Conservation (phyloP, 1,140 invertebrate species). For the Coelopa frigida region DNA sequence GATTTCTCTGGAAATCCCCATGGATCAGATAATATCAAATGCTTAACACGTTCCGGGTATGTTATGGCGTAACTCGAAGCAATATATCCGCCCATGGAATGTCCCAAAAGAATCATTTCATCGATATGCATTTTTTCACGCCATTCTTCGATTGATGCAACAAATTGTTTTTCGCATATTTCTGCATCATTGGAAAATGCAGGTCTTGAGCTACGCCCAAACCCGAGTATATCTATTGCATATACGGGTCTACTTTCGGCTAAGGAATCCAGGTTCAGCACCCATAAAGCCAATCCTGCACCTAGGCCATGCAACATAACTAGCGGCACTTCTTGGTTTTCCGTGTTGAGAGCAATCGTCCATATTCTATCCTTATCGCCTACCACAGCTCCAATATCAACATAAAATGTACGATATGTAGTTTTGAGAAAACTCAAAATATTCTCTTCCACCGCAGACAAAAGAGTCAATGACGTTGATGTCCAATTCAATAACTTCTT, state of each 20-base stretch:
- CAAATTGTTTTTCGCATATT: constrained; percentile 81
- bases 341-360: constrained; percentile 77
- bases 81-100: constrained; percentile 92
- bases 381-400: constrained; percentile 75
- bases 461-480: constrained; percentile 68
- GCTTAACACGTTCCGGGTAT: constrained; percentile 76
- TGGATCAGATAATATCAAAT: constrained; percentile 90
- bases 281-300: constrained; percentile 89
- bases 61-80: constrained; percentile 82
- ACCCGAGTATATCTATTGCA: constrained; percentile 89
- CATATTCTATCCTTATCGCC: constrained; percentile 78
- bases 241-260: constrained; percentile 77
- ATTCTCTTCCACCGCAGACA: constrained; percentile 74
- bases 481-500: constrained; percentile 65
- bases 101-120: constrained; percentile 84
- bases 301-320: constrained; percentile 91
- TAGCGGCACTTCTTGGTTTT: constrained; percentile 68
- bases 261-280: constrained; percentile 78
- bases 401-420: constrained; percentile 70
- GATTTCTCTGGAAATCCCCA: constrained; percentile 93
- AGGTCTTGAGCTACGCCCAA: constrained; percentile 87
- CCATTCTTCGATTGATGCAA: constrained; percentile 92
- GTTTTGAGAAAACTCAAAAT: constrained; percentile 80
- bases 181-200: constrained; percentile 71
- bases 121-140: constrained; percentile 80